phyloP scores from a whole-genome alignment of 2,888 invertebrate species.

The Mesoligia furuncula region DNA sequence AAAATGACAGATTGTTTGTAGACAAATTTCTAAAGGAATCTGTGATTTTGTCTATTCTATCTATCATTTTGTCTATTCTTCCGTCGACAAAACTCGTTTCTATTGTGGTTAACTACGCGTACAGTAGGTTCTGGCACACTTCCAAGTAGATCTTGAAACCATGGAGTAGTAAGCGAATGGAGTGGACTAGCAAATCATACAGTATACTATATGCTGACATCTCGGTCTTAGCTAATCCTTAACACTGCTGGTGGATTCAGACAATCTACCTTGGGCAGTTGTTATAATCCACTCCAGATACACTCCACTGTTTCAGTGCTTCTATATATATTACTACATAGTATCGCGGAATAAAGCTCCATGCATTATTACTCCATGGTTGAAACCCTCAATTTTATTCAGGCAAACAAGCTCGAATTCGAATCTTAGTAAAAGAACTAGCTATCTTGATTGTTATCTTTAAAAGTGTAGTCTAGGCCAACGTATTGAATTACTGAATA shows the following conservation, averaged over 20 bases:
- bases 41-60: no score
- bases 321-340: background rate
- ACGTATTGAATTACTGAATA: conserved; percentile 11
- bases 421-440: background rate
- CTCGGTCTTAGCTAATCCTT: background rate
- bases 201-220: background rate
- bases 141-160: conserved; percentile 35
- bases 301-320: background rate
- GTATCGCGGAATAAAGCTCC: background rate
- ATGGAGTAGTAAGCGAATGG: conserved; percentile 26
- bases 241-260: background rate
- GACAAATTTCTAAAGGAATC: no score
- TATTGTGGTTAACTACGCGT: background rate
- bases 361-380: conserved; percentile 1
- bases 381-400: background rate
- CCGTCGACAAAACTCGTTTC: background rate
- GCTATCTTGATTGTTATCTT: background rate
- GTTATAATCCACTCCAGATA: background rate
- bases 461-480: conserved; percentile 4
- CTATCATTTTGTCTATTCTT: background rate
- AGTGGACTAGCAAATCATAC: conserved; percentile 12
- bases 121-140: conserved; percentile 33
- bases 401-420: background rate
- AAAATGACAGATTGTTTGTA: no score
- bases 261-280: background rate